Percentiles rank a stretch among this genome's conserved stretches.
Evolutionary conservation across 2,888 invertebrate genomes (phyloP).

Genomic region (Pilophorus perplexus): DNA sequence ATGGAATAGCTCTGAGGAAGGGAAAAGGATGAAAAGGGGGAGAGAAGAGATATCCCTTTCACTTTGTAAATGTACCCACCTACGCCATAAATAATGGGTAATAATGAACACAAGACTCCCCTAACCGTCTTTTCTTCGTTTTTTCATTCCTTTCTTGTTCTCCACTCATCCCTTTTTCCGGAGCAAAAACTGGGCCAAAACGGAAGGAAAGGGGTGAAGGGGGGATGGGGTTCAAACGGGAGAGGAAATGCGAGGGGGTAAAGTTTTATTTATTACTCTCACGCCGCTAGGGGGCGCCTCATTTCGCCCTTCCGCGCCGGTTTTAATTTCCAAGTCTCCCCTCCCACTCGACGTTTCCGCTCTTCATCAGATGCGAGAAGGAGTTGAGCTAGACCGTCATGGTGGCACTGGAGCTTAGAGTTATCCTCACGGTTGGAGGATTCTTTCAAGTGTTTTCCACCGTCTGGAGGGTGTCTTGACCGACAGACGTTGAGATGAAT

Average conservation of each 20-base stretch:
- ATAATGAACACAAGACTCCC: conserved; percentile 6
- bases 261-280: conserved; percentile 16
- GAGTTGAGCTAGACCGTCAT: too few species aligned
- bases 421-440: too few species aligned
- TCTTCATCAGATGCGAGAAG: too few species aligned
- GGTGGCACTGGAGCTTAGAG: too few species aligned
- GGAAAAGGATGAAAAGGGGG: background rate
- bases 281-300: conserved; percentile 8
- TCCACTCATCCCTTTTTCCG: background rate
- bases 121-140: background rate
- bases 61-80: conserved; percentile 16
- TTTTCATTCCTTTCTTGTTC: too few species aligned
- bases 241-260: too few species aligned
- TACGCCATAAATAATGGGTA: conserved; percentile 18
- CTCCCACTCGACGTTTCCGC: background rate
- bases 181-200: background rate
- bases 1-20: too few species aligned
- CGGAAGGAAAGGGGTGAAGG: background rate
- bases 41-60: background rate
- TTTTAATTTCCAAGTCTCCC: conserved; percentile 3
- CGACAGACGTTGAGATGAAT: too few species aligned
- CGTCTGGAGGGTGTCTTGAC: too few species aligned
- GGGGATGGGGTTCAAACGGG: too few species aligned
- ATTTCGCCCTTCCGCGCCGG: conserved; percentile 8
- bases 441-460: too few species aligned